Conservation (phyloP, 2,113 vertebrate genomes). For the Colius striatus region DNA sequence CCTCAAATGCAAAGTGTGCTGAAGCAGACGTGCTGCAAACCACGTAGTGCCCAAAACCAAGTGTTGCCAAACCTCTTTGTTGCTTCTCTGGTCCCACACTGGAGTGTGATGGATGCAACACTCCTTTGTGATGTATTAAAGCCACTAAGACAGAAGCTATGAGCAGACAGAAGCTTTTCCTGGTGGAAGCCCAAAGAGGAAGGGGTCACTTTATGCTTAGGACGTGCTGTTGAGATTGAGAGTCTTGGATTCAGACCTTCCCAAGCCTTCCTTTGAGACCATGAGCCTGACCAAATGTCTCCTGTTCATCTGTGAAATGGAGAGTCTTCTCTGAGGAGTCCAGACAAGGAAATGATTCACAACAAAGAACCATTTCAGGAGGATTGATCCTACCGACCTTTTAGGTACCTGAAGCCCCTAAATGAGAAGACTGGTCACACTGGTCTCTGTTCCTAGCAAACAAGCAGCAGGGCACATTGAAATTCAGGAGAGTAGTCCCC, state of each 20-base stretch:
- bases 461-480: accelerated
- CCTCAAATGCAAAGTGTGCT: not conserved
- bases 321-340: not conserved
- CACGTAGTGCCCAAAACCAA: not conserved
- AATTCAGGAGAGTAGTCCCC: not conserved
- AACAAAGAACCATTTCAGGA: not conserved
- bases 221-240: not conserved
- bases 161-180: not conserved
- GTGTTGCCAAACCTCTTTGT: not conserved
- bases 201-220: not conserved
- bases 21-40: not conserved
- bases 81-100: not conserved
- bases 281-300: not conserved
- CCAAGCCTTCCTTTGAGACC: not conserved
- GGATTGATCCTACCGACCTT: not conserved
- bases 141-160: not conserved
- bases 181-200: not conserved
- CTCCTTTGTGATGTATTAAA: not conserved
- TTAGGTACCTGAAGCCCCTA: not conserved
- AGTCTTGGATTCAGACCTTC: not conserved
- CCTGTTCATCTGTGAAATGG: not conserved
- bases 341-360: constrained; percentile 27
- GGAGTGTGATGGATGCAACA: not conserved
- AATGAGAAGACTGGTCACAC: not conserved
- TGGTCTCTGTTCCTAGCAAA: not conserved